A percentile compares a stretch with the other conserved stretches of the same genome.
These are phyloP conservation scores for Girardinichthys multiradiatus DNA, from an alignment of 2,113 vertebrate species.

Conservation along the genomic window DNA sequence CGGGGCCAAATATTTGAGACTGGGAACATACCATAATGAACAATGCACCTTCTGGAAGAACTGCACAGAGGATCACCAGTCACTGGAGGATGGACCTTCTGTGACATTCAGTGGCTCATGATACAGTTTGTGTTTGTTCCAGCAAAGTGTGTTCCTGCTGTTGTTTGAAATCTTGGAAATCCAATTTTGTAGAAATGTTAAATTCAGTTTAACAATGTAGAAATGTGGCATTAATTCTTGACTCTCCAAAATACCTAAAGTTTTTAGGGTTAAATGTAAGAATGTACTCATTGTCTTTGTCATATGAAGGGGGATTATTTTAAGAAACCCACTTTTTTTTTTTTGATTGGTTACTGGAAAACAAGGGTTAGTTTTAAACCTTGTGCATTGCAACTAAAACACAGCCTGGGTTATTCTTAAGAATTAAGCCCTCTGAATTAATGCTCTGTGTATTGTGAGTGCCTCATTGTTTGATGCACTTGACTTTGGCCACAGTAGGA, in stretches of 20 bases:
- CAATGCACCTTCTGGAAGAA: conserved; percentile 64
- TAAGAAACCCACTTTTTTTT: neutral
- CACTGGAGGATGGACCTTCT: conserved; percentile 45
- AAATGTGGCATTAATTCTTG: neutral
- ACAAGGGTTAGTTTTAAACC: too few relatives aligned
- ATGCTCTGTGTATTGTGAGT: conserved; percentile 8
- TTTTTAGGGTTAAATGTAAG: neutral
- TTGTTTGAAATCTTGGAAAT: conserved; percentile 13
- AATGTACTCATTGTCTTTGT: neutral
- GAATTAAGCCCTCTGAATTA: conserved; percentile 22
- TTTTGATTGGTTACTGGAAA: neutral
- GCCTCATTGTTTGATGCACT: conserved; percentile 61
- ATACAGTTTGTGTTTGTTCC: conserved; percentile 32
- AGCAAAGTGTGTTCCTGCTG: conserved; percentile 18
- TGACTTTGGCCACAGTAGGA: conserved; percentile 68
- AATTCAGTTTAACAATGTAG: too few relatives aligned
- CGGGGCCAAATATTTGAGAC: conserved; percentile 69
- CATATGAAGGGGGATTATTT: neutral
- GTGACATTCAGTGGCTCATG: conserved; percentile 55
- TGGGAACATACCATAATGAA: conserved; percentile 71
- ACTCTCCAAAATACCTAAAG: neutral
- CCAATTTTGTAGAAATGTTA: neutral
- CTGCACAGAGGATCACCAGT: conserved; percentile 57
- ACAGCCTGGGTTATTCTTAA: neutral
- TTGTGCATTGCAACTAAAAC: neutral